Conservation (phyloP, 2,888 invertebrate genomes). For the Dryomyza anilis region DNA sequence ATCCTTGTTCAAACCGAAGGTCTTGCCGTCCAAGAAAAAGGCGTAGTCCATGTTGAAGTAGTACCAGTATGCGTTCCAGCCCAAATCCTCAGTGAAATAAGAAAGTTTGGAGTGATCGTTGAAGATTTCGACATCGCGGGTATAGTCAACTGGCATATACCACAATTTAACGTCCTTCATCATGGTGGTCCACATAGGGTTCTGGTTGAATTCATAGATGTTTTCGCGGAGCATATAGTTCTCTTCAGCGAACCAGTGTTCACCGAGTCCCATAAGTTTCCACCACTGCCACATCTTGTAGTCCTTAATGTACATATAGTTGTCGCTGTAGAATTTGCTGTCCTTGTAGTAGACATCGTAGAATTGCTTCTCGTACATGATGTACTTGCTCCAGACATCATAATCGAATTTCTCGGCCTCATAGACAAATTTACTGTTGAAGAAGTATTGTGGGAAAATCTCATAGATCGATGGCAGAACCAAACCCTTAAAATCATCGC, state of each 20-base stretch:
- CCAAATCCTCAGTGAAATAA: conserved; percentile 77
- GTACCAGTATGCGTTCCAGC: conserved; percentile 71
- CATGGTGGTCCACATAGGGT: conserved; percentile 44
- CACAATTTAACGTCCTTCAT: conserved; percentile 49
- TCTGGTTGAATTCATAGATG: conserved; percentile 43
- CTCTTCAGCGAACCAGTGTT: conserved; percentile 46
- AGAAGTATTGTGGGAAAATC: conserved; percentile 68
- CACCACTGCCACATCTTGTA: conserved; percentile 56
- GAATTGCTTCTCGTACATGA: conserved; percentile 47
- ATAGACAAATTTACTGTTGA: conserved; percentile 64
- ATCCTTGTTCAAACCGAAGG: conserved; percentile 64
- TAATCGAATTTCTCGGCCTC: conserved; percentile 45
- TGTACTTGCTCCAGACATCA: conserved; percentile 36
- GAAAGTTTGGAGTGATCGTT: conserved; percentile 66
- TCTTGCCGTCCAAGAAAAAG: conserved; percentile 67
- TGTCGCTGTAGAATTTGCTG: conserved; percentile 39
- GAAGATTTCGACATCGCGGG: conserved; percentile 61
- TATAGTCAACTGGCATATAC: conserved; percentile 66
- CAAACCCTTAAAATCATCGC: conserved; percentile 64
- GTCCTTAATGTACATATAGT: conserved; percentile 50
- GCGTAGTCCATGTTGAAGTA: conserved; percentile 69
- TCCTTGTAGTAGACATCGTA: conserved; percentile 54
- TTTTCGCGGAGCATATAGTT: conserved; percentile 50
- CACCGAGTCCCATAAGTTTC: conserved; percentile 53
- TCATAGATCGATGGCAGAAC: conserved; percentile 70